phyloP scores from a whole-genome alignment of 2,797 vertebrate genomes.

The Luscinia megarhynchos region DNA sequence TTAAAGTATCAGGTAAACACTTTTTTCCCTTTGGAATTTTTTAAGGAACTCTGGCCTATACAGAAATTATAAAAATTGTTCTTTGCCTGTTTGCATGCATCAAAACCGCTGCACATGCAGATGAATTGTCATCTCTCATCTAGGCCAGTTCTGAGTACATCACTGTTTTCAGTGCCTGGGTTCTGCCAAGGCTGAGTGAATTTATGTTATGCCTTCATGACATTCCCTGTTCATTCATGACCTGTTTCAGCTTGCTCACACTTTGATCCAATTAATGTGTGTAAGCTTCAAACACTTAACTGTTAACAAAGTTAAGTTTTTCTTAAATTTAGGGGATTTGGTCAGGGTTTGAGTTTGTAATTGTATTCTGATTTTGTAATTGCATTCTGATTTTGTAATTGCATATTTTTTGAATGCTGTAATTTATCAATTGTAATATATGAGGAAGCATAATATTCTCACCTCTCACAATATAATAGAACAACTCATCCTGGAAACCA shows the following conservation, averaged over 20 bases:
- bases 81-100: not conserved
- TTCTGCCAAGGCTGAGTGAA: not conserved
- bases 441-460: not conserved
- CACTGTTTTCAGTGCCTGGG: not conserved
- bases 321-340: not conserved
- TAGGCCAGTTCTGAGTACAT: not conserved
- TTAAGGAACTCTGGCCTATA: not conserved
- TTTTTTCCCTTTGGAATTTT: not conserved
- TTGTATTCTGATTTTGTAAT: not conserved
- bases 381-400: not conserved
- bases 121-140: not conserved
- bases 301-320: not conserved
- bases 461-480: not conserved
- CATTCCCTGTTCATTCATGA: not conserved
- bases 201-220: not conserved
- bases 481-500: not conserved
- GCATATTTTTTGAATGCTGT: not conserved
- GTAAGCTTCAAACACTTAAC: not conserved
- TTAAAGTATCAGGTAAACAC: constrained; percentile 91
- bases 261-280: not conserved
- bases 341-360: not conserved
- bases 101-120: not conserved
- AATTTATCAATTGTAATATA: not conserved
- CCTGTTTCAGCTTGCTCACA: not conserved
- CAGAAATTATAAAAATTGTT: not conserved